These are phyloP conservation scores for Zaprionus lineosus DNA, from an alignment of 2,888 invertebrate genomes.

Conservation along the genomic window DNA sequence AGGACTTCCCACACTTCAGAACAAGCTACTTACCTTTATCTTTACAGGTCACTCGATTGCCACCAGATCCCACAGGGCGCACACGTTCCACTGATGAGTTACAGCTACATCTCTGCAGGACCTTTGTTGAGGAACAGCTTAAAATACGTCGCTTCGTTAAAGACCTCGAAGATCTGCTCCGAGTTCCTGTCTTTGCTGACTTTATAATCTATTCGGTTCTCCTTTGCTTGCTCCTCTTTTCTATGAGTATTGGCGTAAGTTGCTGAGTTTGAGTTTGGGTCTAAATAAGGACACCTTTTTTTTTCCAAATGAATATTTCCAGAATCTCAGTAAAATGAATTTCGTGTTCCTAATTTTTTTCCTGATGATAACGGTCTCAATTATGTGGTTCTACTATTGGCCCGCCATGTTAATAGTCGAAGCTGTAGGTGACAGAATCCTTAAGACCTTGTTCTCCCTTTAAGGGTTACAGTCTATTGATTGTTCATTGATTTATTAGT, in stretches of 20 bases:
- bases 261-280: rapidly evolving
- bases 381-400: constrained; percentile 80
- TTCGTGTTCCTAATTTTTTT: constrained; percentile 71
- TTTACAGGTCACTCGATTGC: background rate
- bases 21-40: too few relatives aligned
- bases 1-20: constrained; percentile 20
- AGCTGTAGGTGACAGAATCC: constrained; percentile 49
- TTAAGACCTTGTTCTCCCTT: too few relatives aligned
- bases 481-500: background rate
- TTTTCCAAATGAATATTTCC: background rate
- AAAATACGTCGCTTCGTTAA: constrained; percentile 56
- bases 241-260: constrained; percentile 66
- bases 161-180: constrained; percentile 60
- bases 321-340: constrained; percentile 72
- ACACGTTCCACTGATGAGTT: too few relatives aligned
- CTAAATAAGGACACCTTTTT: too few relatives aligned
- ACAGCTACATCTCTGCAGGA: constrained; percentile 65
- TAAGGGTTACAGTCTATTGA: constrained; percentile 1
- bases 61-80: too few relatives aligned
- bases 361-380: constrained; percentile 63
- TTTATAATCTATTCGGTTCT: constrained; percentile 76
- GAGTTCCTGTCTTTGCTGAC: constrained; percentile 74
- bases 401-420: constrained; percentile 74
- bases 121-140: constrained; percentile 61
- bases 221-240: constrained; percentile 76